Percentiles rank a stretch among this genome's conserved stretches.
Conservation (phyloP, 1,140 invertebrate species). For the Zaprionus ghesquierei region DNA sequence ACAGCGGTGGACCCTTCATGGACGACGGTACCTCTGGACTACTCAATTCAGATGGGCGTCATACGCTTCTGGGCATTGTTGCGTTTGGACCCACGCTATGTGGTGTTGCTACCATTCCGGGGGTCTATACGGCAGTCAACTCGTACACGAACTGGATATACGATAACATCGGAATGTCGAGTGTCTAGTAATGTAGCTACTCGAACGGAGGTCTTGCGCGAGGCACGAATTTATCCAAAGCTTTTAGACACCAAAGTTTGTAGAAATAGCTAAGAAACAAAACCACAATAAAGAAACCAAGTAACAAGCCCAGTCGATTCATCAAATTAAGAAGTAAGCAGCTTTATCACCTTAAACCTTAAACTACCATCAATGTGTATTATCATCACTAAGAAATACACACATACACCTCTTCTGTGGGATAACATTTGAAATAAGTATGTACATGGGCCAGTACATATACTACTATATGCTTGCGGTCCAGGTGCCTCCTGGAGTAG, state of each 20-base stretch:
- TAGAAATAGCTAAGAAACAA: constrained; percentile 16
- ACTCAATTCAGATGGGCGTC: constrained; percentile 60
- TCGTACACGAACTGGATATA: constrained; percentile 84
- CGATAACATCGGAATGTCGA: constrained; percentile 28
- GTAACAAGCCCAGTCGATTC: no score
- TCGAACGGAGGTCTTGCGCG: neutral
- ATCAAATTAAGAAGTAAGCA: no score
- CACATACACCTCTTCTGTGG: no score
- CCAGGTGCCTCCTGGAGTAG: no score
- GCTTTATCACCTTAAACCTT: no score
- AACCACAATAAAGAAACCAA: neutral
- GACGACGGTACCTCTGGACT: constrained; percentile 81
- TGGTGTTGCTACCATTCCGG: constrained; percentile 82
- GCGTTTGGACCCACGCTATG: constrained; percentile 87
- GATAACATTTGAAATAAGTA: no score
- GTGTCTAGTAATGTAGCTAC: neutral
- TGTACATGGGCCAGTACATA: neutral
- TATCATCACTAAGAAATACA: no score
- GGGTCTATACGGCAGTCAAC: constrained; percentile 84
- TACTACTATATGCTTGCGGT: neutral
- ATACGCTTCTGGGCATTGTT: constrained; percentile 86
- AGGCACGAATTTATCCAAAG: constrained; percentile 37
- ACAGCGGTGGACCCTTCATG: constrained; percentile 88
- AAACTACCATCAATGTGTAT: no score
- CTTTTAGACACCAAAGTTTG: constrained; percentile 60